Evolutionary conservation across 2,113 vertebrate genomes (phyloP).

Genomic region (Anhinga rufa): DNA sequence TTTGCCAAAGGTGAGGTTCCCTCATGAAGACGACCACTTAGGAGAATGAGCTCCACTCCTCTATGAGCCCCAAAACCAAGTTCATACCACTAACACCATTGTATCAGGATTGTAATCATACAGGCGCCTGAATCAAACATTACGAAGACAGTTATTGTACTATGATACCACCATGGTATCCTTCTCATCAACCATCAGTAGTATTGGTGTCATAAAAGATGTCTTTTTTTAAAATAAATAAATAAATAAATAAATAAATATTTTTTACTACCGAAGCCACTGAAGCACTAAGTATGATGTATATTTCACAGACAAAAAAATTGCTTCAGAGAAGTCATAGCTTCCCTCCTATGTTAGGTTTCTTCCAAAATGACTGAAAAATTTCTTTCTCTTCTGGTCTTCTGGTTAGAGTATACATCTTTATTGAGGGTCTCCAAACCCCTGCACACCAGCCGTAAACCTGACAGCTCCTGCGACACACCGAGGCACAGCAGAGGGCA

Average conservation of each 20-base stretch:
- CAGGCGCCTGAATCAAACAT: not conserved
- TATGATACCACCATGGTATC: fast-evolving
- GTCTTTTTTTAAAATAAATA: too few species aligned
- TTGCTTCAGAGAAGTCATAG: not conserved
- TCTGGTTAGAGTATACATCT: not conserved
- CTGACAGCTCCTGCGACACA: not conserved
- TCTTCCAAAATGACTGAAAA: not conserved
- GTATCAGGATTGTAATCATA: not conserved
- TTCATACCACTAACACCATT: not conserved
- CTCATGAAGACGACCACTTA: not conserved
- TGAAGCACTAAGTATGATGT: not conserved
- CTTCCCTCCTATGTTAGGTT: not conserved
- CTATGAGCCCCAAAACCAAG: not conserved
- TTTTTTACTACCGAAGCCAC: not conserved
- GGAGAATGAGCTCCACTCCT: not conserved
- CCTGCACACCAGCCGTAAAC: not conserved
- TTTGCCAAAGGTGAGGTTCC: not conserved
- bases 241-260: not conserved
- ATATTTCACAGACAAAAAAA: not conserved
- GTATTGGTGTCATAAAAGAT: not conserved
- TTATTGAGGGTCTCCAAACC: not conserved
- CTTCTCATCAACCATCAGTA: not conserved
- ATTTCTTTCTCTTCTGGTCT: not conserved
- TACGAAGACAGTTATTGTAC: not conserved
- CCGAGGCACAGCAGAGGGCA: not conserved